Conservation (phyloP, 1,140 invertebrate species). For the Trissolcus basalis region DNA sequence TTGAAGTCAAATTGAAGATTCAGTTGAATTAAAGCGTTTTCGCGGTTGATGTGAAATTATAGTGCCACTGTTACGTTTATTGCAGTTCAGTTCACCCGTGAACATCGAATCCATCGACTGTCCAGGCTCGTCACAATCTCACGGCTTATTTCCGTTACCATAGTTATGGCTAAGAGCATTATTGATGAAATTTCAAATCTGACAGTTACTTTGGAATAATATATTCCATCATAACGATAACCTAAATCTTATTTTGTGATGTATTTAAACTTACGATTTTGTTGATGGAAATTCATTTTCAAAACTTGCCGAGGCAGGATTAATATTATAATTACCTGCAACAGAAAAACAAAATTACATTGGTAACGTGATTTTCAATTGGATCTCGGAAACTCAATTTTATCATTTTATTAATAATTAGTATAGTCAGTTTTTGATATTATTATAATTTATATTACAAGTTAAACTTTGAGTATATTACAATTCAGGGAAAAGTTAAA, state of each 20-base stretch:
- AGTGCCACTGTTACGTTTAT: slow-evolving; percentile 23
- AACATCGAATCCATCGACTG: slow-evolving; percentile 4
- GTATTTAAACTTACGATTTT: slow-evolving; percentile 6
- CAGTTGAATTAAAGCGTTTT: slow-evolving; percentile 13
- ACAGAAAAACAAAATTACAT: slow-evolving; percentile 10
- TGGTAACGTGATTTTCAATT: too few species aligned
- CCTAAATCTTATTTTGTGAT: slow-evolving; percentile 5
- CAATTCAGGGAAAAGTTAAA: too few species aligned
- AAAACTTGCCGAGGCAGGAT: neutral
- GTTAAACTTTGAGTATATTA: too few species aligned
- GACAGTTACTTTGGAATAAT: slow-evolving; percentile 21
- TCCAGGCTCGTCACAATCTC: slow-evolving; percentile 4
- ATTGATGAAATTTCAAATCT: slow-evolving; percentile 26
- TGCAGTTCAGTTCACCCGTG: slow-evolving; percentile 14
- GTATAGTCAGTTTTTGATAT: too few species aligned
- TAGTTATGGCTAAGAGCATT: slow-evolving; percentile 18
- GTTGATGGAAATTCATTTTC: slow-evolving; percentile 4
- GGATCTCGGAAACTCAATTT: too few species aligned
- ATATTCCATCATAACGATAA: slow-evolving; percentile 6
- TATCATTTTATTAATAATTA: too few species aligned
- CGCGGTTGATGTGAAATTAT: slow-evolving; percentile 19
- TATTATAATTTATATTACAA: too few species aligned
- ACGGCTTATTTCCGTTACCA: slow-evolving; percentile 28
- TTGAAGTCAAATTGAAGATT: slow-evolving; percentile 25
- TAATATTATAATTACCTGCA: slow-evolving; percentile 17